These are phyloP conservation scores for Octomys mimax DNA, from an alignment of 2,797 vertebrate species.

Conservation along the genomic window DNA sequence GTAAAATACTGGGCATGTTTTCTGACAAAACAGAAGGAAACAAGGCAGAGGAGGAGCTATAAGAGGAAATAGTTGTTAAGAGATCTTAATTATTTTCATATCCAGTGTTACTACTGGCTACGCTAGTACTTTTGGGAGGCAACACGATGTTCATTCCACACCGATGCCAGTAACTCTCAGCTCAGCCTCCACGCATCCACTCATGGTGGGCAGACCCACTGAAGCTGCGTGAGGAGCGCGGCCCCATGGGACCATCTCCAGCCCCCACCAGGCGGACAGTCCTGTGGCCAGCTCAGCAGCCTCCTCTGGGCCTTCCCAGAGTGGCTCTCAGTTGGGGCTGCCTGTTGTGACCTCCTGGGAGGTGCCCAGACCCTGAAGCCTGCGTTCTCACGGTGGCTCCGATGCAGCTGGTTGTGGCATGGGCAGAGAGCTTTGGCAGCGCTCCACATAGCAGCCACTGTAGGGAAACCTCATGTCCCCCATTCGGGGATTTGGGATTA, in stretches of 20 bases:
- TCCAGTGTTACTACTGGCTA: background rate
- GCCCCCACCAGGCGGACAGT: background rate
- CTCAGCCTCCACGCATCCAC: background rate
- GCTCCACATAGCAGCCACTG: background rate
- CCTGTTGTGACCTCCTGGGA: background rate
- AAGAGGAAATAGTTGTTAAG: background rate
- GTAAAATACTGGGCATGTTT: background rate
- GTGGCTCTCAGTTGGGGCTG: background rate
- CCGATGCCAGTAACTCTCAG: background rate
- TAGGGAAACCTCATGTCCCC: background rate
- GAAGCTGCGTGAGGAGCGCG: background rate
- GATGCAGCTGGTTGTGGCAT: background rate
- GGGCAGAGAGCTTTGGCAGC: background rate
- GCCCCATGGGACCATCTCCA: background rate
- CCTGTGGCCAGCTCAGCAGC: too few relatives aligned
- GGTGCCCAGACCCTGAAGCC: background rate
- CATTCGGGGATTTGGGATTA: background rate
- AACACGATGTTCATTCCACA: background rate
- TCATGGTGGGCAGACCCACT: background rate
- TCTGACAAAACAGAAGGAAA: conserved; percentile 14
- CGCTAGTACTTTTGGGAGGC: background rate
- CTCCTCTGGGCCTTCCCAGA: background rate
- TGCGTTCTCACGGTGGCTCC: background rate
- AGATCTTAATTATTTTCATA: background rate
- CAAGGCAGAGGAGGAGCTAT: background rate